phyloP scores from a whole-genome alignment of 2,113 vertebrate genomes.

The Catharus fuscescens region DNA sequence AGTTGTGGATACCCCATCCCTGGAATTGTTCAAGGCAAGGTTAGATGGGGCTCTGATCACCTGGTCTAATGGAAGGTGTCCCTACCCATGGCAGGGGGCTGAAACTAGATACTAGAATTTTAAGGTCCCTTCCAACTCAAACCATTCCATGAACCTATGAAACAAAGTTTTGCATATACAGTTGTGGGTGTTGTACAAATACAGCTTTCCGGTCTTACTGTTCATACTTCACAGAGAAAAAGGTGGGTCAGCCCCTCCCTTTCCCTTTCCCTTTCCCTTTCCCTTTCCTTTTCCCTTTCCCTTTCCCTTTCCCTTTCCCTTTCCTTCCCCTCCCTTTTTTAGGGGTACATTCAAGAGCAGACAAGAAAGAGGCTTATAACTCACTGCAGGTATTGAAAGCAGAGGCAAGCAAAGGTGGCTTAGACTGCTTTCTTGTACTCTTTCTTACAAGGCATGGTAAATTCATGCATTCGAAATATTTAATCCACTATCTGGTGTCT shows the following conservation, averaged over 20 bases:
- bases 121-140: neutral
- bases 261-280: no score
- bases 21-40: neutral
- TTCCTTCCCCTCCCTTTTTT: neutral
- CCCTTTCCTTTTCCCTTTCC: neutral
- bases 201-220: neutral
- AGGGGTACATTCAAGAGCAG: neutral
- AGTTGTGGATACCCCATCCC: neutral
- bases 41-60: neutral
- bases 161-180: neutral
- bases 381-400: neutral
- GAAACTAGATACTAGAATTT: neutral
- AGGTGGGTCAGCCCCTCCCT: neutral
- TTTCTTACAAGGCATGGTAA: neutral
- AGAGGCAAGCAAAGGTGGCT: neutral
- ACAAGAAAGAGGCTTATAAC: neutral
- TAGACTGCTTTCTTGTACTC: neutral
- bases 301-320: no score
- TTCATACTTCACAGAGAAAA: neutral
- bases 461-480: neutral
- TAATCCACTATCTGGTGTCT: neutral
- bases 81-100: no score
- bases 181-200: neutral
- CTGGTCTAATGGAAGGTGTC: neutral
- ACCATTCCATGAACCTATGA: neutral